Evolutionary conservation across 2,888 invertebrate genomes (phyloP).

Genomic region (Drosophila anomelani): DNA sequence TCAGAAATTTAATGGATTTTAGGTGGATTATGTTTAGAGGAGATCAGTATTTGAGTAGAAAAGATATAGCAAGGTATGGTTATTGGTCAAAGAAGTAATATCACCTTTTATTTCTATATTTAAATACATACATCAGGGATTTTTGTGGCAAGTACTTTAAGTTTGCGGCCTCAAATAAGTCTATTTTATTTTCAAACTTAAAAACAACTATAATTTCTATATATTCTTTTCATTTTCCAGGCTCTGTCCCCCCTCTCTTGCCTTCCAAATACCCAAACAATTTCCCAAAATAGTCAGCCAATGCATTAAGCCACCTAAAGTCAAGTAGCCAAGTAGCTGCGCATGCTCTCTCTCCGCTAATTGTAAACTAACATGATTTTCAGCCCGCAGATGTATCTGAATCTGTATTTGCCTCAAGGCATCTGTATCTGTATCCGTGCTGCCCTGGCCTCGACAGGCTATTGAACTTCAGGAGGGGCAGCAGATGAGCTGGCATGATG

Average conservation of each 20-base stretch:
- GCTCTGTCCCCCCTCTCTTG: background rate
- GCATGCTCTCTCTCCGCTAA: slow-evolving; percentile 59
- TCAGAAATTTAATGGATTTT: background rate
- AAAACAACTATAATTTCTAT: background rate
- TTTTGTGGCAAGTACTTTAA: background rate
- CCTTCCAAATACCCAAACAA: slow-evolving; percentile 13
- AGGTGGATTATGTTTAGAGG: background rate
- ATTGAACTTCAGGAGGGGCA: slow-evolving; percentile 64
- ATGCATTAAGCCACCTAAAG: slow-evolving; percentile 62
- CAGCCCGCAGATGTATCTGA: slow-evolving; percentile 56
- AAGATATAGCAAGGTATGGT: too few species aligned
- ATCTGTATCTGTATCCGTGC: slow-evolving; percentile 45
- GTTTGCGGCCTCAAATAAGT: background rate
- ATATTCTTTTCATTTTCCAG: background rate
- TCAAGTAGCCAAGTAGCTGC: slow-evolving; percentile 71
- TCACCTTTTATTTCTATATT: background rate
- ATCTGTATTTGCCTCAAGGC: slow-evolving; percentile 22
- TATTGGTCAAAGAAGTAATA: background rate
- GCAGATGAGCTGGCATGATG: slow-evolving; percentile 6
- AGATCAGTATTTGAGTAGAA: too few species aligned
- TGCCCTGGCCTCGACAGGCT: slow-evolving; percentile 56
- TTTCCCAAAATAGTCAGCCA: slow-evolving; percentile 39
- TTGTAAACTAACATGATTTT: slow-evolving; percentile 71
- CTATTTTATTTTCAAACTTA: background rate
- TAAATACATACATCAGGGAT: background rate